A percentile compares a stretch with the other conserved stretches of the same genome.
These are phyloP conservation scores for Pterocles orientalis DNA, from an alignment of 2,113 vertebrate species.

Conservation along the genomic window DNA sequence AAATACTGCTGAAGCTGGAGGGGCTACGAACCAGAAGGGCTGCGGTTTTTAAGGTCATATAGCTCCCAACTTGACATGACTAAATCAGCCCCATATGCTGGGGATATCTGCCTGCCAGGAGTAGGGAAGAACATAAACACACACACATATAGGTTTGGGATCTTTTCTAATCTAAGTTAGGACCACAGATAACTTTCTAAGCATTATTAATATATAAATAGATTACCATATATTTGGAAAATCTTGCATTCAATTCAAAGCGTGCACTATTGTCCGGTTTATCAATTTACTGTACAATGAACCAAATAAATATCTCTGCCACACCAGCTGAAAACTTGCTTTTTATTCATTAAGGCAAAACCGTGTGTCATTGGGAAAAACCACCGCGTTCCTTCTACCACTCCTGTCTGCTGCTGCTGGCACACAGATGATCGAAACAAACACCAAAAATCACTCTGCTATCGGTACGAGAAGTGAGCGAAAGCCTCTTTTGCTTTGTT, in stretches of 20 bases:
- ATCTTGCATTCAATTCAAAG: not conserved
- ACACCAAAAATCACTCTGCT: not conserved
- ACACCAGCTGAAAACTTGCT: not conserved
- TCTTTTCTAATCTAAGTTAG: not conserved
- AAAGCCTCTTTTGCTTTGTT: not conserved
- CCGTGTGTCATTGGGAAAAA: not conserved
- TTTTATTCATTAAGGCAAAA: not conserved
- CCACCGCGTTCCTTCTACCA: not conserved
- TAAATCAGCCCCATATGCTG: not conserved
- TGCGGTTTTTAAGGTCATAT: not conserved
- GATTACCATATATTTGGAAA: not conserved
- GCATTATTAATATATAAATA: not conserved
- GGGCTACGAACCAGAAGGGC: not conserved
- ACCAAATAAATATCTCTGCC: not conserved
- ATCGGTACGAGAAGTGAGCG: not conserved
- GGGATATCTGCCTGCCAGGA: not conserved
- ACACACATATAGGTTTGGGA: not conserved
- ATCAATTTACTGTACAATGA: not conserved
- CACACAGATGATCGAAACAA: not conserved
- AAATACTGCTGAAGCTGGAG: conserved; percentile 14
- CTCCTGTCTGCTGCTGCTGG: not conserved
- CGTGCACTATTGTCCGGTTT: not conserved
- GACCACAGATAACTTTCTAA: not conserved
- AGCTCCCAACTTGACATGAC: not conserved
- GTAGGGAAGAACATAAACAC: not conserved